Base-by-base conservation (phyloP, 2,888 invertebrate genomes). In the Apodemia zela region DNA sequence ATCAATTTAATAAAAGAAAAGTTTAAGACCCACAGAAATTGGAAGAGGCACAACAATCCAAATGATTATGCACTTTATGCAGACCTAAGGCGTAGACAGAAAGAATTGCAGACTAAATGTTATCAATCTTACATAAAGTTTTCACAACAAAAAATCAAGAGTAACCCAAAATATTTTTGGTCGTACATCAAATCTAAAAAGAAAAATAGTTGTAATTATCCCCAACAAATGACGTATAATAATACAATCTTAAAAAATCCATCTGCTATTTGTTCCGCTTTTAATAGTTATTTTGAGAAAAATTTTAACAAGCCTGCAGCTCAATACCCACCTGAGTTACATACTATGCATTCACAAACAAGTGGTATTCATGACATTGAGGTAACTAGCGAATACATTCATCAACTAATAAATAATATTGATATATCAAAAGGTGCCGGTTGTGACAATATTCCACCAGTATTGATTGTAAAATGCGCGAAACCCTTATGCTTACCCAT, bases 1-100 rank as follows among this genome's bases (percentile, higher is more conserved):
- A 64, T 66, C 1, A 64, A 62, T 21, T 15, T 66, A 29, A 67
- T 67, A n/a, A 65, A 65, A 58, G n/a, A n/a, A 60, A 69, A 66
- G 42, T 18, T 29, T 59, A 67, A 64, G 35, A 10, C 51, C 38
- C 66, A 67, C 21, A 35, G 13, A 17, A 21, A 59, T 10, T 69
- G 65, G 62, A 69, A 67, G 49, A 49, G 2, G 4, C 66, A 38
- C 38, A 35, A 59, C 0, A 69, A 67, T 25, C 67, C 65, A 11
- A 35, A 18, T 35, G 66, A 67, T 62, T 69, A 68, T 33, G 61
- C 57, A 18, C 59, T 49, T 5, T 68, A 64, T 33, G 62, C 65
- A 21, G 33, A 62, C 2, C 17, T 66, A 29, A 42, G 66, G 33
- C 15, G 15, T 6, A 38, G 65, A n/a, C 54, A 33, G 25, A 65